Base-by-base conservation (phyloP, 2,888 invertebrate genomes). In the Drosophila mimetica region DNA sequence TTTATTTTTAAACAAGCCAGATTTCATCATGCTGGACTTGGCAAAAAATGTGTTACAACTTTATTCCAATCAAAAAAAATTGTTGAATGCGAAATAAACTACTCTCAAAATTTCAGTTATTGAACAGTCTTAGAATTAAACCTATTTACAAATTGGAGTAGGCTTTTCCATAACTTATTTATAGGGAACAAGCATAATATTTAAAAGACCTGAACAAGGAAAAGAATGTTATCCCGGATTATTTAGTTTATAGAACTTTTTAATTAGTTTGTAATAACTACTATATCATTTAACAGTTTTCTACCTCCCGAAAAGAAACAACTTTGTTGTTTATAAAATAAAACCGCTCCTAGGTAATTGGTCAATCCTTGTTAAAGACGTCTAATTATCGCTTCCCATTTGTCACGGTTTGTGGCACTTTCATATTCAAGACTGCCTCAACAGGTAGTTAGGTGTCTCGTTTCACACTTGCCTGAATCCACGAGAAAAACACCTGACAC, bases 401-500 rank as follows among this genome's bases (percentile, higher is more conserved):
- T 25, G 36, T n/a, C 25, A 37, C 30, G 57, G 28, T 25, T 36
- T 22, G 11, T 22, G 30, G 16, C 36, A 6, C 9, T 25, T 37
- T 51, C 25, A 4, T 51, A 22, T 16, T 11, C 20, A 25, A 14
- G 14, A 25, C 14, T 11, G 25, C 25, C n/a, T n/a, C 1, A 34
- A 65, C 78, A 79, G 78, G 72, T 78, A 76, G 48, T 36, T 36
- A 51, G 37, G 13, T 16, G 2, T 1, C 8, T 28, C 25, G 20
- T 14, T 32, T 61, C 52, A 39, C 51, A 60, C 60, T 51, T 51
- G 50, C 22, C 20, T 4, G 16, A 18, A 65, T 36, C 54, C 55
- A 64, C 25, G 47, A 18, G 11, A 36, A 36, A 44, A 46, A 11
- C 80, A 77, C 80, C 75, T 80, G 83, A 75, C 79, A 71, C 83